phyloP scores from a whole-genome alignment of 2,113 vertebrate species.

The Tylochromis polylepis region DNA sequence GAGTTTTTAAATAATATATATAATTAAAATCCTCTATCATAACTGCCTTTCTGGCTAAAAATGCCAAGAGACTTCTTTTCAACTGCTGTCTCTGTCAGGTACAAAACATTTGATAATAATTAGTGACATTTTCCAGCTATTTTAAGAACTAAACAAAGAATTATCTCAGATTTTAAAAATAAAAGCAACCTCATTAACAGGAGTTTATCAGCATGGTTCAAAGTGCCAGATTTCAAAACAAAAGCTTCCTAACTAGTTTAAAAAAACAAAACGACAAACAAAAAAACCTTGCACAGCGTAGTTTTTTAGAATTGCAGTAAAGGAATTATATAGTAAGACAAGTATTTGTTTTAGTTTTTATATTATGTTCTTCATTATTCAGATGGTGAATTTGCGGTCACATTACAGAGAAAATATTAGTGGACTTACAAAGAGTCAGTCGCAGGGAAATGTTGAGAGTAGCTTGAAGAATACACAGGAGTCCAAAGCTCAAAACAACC shows the following conservation, averaged over 20 bases:
- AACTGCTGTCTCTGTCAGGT: no score
- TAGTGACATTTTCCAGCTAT: no score
- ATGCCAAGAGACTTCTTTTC: no score
- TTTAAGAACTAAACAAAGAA: no score
- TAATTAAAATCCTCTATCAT: no score
- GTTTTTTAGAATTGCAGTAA: background rate
- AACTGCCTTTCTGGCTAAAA: no score
- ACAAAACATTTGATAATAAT: no score
- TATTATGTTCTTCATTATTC: background rate
- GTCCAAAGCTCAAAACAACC: conserved; percentile 12
- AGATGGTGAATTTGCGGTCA: background rate
- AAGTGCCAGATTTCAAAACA: no score
- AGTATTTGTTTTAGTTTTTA: background rate
- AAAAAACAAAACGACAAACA: no score
- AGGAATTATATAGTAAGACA: background rate
- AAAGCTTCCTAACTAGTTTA: no score
- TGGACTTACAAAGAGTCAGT: background rate
- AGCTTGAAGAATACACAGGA: conserved; percentile 32
- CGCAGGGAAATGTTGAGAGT: conserved; percentile 30
- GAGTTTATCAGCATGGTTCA: background rate
- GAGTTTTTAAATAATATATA: no score
- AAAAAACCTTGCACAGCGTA: no score
- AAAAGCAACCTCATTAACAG: background rate
- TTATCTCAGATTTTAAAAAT: background rate
- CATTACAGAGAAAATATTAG: background rate